These are phyloP conservation scores for Peromyscus attwateri DNA, from an alignment of 2,797 vertebrate genomes.

Conservation along the genomic window DNA sequence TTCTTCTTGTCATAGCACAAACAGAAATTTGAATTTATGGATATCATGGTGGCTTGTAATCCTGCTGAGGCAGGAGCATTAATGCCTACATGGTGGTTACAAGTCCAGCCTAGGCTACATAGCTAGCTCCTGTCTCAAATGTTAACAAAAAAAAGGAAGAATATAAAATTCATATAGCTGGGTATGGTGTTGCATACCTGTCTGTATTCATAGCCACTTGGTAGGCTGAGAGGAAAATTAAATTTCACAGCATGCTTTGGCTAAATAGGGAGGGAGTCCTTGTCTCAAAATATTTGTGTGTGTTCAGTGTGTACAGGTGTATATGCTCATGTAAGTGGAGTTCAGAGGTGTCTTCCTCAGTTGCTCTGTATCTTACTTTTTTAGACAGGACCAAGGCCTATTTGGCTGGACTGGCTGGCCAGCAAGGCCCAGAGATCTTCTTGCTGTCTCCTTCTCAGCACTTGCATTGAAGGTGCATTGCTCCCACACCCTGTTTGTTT, in stretches of 20 bases:
- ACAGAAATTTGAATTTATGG: neutral
- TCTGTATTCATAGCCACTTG: neutral
- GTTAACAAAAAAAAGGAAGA: neutral
- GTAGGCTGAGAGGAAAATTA: neutral
- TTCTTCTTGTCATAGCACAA: conserved; percentile 5
- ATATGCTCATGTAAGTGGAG: neutral
- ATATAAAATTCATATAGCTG: neutral
- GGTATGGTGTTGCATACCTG: neutral
- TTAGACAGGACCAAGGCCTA: neutral
- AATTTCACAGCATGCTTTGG: neutral
- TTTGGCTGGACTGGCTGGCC: neutral
- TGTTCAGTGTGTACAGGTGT: no score
- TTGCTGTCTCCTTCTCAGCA: neutral
- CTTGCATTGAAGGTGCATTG: neutral
- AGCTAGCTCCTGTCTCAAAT: neutral
- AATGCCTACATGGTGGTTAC: neutral
- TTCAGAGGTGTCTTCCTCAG: neutral
- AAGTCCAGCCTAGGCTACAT: neutral
- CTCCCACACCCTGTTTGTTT: neutral
- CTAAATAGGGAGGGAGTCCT: neutral
- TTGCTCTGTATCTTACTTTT: neutral
- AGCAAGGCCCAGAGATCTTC: neutral
- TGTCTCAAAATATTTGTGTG: neutral
- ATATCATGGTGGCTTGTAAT: neutral
- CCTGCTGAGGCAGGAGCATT: neutral